phyloP scores from a whole-genome alignment of 2,888 invertebrate species.

The Sminthurinus aureus region DNA sequence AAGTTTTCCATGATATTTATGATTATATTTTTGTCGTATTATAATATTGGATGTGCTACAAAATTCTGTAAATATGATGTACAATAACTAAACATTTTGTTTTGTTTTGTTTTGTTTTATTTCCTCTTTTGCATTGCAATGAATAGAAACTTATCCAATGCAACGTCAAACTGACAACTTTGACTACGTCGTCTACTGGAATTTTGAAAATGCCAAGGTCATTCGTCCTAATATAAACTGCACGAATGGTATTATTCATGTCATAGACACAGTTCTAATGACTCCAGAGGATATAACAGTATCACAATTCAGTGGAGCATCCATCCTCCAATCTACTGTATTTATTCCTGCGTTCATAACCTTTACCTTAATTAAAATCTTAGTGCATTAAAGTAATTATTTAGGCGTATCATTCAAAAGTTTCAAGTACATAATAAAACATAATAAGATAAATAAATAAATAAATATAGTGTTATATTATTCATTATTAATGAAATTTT shows the following conservation, averaged over 20 bases:
- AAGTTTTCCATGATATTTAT: neutral
- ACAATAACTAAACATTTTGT: neutral
- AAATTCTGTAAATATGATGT: neutral
- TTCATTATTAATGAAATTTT: neutral
- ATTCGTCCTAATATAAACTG: slow-evolving; percentile 92
- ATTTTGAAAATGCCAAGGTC: slow-evolving; percentile 81
- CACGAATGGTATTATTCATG: slow-evolving; percentile 94
- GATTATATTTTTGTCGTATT: neutral
- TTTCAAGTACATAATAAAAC: no score
- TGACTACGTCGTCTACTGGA: slow-evolving; percentile 86
- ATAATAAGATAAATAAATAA: neutral
- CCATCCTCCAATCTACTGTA: slow-evolving; percentile 8
- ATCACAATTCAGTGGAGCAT: slow-evolving; percentile 11
- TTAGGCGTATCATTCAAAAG: neutral
- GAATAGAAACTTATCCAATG: slow-evolving; percentile 22
- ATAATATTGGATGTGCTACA: neutral
- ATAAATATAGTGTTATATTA: neutral
- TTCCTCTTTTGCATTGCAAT: neutral
- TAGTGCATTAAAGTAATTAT: slow-evolving; percentile 21
- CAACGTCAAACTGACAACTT: slow-evolving; percentile 38
- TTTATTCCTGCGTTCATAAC: neutral
- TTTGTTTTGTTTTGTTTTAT: neutral
- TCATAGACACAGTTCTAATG: slow-evolving; percentile 87
- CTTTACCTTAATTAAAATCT: neutral
- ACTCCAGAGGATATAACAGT: slow-evolving; percentile 83